Conservation (phyloP, 2,888 invertebrate genomes). For the Augiades crinisus region DNA sequence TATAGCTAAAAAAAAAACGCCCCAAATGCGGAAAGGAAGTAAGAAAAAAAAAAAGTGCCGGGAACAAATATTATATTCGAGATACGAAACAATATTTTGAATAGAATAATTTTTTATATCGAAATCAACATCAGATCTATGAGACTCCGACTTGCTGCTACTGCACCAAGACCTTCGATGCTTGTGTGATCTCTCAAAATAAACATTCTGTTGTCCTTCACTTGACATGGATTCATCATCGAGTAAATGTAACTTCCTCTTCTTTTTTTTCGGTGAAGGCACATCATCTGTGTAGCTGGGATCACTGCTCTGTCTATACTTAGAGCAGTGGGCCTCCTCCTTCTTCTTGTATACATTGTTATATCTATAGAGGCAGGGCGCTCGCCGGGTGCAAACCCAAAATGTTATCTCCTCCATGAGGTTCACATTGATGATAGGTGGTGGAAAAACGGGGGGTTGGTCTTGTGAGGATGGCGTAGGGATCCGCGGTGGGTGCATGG, state of each 20-base stretch:
- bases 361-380: slow-evolving; percentile 70
- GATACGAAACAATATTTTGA: too few species aligned
- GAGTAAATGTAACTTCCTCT: slow-evolving; percentile 55
- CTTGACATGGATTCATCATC: slow-evolving; percentile 56
- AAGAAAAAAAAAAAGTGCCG: too few species aligned
- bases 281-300: slow-evolving; percentile 41
- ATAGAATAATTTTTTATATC: slow-evolving; percentile 59
- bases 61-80: too few species aligned
- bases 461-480: slow-evolving; percentile 27
- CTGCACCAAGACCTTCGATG: slow-evolving; percentile 40
- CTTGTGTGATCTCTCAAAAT: slow-evolving; percentile 55
- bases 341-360: slow-evolving; percentile 56
- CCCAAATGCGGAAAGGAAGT: too few species aligned
- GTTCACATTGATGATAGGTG: slow-evolving; percentile 43
- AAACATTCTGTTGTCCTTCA: slow-evolving; percentile 56
- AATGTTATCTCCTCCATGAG: slow-evolving; percentile 73
- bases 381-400: slow-evolving; percentile 71
- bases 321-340: slow-evolving; percentile 52
- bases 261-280: slow-evolving; percentile 56
- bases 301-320: slow-evolving; percentile 46
- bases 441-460: slow-evolving; percentile 49
- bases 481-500: slow-evolving; percentile 23
- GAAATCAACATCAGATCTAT: slow-evolving; percentile 61
- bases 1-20: too few species aligned
- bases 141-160: slow-evolving; percentile 51